Conservation (phyloP, 2,113 vertebrate genomes). For the Hystrix brachyura region DNA sequence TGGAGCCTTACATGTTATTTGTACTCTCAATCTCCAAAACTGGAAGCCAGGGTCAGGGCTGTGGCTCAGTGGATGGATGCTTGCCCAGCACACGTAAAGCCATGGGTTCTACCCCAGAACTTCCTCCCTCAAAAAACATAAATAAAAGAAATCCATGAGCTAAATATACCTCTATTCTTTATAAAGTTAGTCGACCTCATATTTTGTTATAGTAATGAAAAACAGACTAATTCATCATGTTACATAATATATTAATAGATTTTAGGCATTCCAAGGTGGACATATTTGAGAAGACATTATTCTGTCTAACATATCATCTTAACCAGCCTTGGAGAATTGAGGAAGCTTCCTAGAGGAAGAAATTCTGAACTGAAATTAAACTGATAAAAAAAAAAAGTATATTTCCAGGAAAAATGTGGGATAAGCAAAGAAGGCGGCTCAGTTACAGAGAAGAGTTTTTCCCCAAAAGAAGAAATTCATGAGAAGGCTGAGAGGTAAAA, state of each 20-base stretch:
- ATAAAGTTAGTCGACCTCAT: not conserved
- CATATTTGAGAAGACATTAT: not conserved
- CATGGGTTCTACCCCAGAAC: not conserved
- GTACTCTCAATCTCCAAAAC: not conserved
- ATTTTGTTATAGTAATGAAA: not conserved
- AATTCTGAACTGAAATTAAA: conserved; percentile 1
- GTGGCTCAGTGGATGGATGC: not conserved
- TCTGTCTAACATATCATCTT: not conserved
- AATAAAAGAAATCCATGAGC: not conserved
- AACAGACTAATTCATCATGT: not conserved
- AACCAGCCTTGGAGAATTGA: not conserved
- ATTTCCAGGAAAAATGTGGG: not conserved
- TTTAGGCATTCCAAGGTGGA: not conserved
- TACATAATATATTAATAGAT: not conserved
- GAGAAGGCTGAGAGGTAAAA: not conserved
- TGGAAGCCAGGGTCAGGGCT: not conserved
- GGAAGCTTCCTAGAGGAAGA: not conserved
- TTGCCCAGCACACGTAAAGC: not conserved
- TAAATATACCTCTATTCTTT: not conserved
- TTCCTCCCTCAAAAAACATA: not conserved
- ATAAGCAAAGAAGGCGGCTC: not conserved
- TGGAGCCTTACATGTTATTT: not conserved
- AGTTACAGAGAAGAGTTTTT: not conserved
- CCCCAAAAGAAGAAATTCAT: not conserved
- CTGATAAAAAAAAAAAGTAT: not conserved